phyloP scores from a whole-genome alignment of 1,140 invertebrate genomes.

The Drosophila bocqueti region DNA sequence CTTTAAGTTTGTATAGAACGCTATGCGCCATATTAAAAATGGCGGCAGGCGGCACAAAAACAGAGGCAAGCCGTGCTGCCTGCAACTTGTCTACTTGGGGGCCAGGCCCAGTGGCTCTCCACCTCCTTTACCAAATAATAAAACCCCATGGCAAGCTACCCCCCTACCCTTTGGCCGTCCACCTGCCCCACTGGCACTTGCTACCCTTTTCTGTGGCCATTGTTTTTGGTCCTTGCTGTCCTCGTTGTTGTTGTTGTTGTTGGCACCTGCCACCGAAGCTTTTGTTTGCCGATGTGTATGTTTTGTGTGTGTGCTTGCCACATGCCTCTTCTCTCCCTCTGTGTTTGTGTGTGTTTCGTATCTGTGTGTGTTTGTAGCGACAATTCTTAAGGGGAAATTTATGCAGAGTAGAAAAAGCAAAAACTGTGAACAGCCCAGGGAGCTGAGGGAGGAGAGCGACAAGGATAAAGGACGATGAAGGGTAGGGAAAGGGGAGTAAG shows the following conservation, averaged over 20 bases:
- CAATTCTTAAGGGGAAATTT: constrained; percentile 81
- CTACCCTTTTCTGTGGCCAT: constrained; percentile 60
- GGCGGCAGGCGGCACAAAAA: constrained; percentile 63
- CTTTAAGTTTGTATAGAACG: constrained; percentile 19
- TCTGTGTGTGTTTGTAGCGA: constrained; percentile 29
- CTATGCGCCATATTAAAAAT: constrained; percentile 78
- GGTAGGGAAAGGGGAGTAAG: constrained; percentile 1
- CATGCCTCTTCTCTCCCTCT: constrained; percentile 3
- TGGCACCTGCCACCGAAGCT: constrained; percentile 53
- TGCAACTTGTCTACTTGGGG: constrained; percentile 59
- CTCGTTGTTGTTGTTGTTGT: constrained; percentile 11
- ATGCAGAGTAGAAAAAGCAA: constrained; percentile 67
- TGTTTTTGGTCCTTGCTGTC: constrained; percentile 26
- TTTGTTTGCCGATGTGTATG: constrained; percentile 44
- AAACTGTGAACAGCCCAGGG: constrained; percentile 40
- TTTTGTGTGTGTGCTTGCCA: constrained; percentile 32
- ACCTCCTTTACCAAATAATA: neutral
- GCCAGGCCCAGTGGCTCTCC: neutral
- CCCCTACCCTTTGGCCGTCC: constrained; percentile 19
- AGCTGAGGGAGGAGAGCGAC: constrained; percentile 14
- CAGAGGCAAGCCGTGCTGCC: constrained; percentile 47
- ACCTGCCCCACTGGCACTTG: constrained; percentile 63
- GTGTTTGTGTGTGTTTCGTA: constrained; percentile 1
- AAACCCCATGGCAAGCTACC: constrained; percentile 1
- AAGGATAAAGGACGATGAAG: constrained; percentile 6